Evolutionary conservation across 2,888 invertebrate species (phyloP).

Genomic region (Myathropa florea): DNA sequence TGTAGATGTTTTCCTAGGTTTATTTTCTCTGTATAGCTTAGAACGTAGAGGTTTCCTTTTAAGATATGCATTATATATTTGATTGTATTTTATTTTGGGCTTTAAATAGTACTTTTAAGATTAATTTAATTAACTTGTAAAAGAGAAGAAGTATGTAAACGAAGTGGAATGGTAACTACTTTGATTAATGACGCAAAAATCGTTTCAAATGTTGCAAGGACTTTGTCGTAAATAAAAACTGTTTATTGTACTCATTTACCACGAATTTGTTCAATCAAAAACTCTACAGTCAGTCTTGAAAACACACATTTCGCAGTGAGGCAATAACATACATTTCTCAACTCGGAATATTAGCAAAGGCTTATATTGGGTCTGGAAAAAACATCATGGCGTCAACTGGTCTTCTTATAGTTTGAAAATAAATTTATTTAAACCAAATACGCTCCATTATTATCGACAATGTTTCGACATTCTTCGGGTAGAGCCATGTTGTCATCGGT

Average conservation of each 20-base stretch:
- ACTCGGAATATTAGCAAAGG: too few relatives aligned
- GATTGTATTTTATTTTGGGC: background rate
- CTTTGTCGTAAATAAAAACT: background rate
- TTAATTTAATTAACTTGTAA: background rate
- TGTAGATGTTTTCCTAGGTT: background rate
- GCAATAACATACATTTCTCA: too few relatives aligned
- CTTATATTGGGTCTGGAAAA: too few relatives aligned
- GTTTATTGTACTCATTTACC: background rate
- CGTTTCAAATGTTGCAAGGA: background rate
- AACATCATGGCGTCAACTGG: too few relatives aligned
- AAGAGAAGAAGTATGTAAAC: background rate
- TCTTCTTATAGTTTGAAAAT: too few relatives aligned
- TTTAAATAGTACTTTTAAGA: slow-evolving; percentile 21
- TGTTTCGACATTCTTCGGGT: too few relatives aligned
- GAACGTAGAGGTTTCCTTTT: slow-evolving; percentile 7
- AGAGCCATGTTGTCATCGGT: too few relatives aligned
- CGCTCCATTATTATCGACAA: too few relatives aligned
- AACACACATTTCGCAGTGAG: too few relatives aligned
- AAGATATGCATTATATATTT: slow-evolving; percentile 14
- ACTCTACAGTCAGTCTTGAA: background rate
- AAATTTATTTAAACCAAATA: too few relatives aligned
- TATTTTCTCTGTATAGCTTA: slow-evolving; percentile 24
- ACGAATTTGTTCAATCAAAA: background rate
- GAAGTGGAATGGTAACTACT: background rate
- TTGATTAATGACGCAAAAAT: background rate